These are phyloP conservation scores for Phymorhynchus buccinoides DNA, from an alignment of 1,140 invertebrate species.

Conservation along the genomic window DNA sequence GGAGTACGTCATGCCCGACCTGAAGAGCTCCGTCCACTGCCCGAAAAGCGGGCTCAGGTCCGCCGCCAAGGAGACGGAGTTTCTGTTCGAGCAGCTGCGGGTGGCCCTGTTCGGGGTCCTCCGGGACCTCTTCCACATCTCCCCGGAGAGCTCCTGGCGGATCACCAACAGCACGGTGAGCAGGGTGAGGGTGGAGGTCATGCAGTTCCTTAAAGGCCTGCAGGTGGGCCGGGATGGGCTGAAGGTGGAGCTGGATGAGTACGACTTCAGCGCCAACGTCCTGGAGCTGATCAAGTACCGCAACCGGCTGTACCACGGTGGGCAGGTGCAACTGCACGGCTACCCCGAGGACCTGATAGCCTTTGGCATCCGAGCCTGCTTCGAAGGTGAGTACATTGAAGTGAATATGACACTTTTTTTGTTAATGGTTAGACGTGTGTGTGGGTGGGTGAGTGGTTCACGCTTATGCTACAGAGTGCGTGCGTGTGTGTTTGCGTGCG, in stretches of 20 bases:
- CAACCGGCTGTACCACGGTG: constrained; percentile 32
- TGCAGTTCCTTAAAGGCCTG: constrained; percentile 23
- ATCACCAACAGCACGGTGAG: constrained; percentile 48
- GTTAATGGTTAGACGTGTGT: neutral
- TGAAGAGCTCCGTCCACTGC: constrained; percentile 43
- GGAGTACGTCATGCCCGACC: constrained; percentile 43
- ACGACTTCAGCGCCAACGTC: constrained; percentile 45
- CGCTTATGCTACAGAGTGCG: neutral
- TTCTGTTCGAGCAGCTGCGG: constrained; percentile 34
- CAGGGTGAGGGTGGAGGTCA: constrained; percentile 21
- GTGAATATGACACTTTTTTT: neutral
- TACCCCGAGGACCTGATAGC: constrained; percentile 27
- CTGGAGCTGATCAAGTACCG: constrained; percentile 39
- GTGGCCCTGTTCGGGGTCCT: constrained; percentile 38
- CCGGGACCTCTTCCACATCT: constrained; percentile 30
- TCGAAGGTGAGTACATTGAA: neutral
- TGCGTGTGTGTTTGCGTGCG: neutral
- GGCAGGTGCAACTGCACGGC: neutral
- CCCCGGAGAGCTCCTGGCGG: constrained; percentile 36
- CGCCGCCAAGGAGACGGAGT: constrained; percentile 16
- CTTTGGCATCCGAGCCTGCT: constrained; percentile 35
- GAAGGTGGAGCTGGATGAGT: constrained; percentile 40
- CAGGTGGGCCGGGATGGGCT: neutral
- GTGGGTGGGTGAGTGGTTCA: no score
- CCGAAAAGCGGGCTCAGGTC: constrained; percentile 22